These are phyloP conservation scores for Pteropus rufus DNA, from an alignment of 2,797 vertebrate species.

Conservation along the genomic window DNA sequence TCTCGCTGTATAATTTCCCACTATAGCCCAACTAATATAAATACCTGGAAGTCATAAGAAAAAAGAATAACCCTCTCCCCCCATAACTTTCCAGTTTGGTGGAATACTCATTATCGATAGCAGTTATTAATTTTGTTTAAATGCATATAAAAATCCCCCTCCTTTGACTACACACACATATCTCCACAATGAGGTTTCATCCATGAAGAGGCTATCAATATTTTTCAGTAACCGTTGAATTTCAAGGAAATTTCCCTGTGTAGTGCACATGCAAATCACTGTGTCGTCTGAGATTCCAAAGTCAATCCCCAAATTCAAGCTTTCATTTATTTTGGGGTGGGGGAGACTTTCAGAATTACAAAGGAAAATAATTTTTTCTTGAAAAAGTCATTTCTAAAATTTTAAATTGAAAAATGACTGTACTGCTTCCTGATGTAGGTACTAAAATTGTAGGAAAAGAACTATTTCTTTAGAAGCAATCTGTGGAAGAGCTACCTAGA, in stretches of 20 bases:
- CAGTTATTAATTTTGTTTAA: neutral
- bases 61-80: neutral
- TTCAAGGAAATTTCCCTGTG: neutral
- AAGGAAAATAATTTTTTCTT: constrained; percentile 7
- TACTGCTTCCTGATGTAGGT: neutral
- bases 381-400: neutral
- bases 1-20: constrained; percentile 28
- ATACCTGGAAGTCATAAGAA: neutral
- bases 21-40: constrained; percentile 6
- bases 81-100: neutral
- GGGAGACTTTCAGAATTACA: neutral
- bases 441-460: neutral
- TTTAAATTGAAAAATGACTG: neutral
- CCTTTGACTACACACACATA: neutral
- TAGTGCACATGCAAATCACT: neutral
- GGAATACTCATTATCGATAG: constrained; percentile 29
- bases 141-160: neutral
- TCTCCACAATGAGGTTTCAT: neutral
- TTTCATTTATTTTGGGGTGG: neutral
- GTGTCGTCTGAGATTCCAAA: constrained; percentile 16
- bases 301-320: neutral
- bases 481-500: neutral
- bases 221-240: neutral
- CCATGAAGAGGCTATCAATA: neutral
- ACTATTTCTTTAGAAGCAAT: neutral